Conservation (phyloP, 2,113 vertebrate species). For the Charina bottae region DNA sequence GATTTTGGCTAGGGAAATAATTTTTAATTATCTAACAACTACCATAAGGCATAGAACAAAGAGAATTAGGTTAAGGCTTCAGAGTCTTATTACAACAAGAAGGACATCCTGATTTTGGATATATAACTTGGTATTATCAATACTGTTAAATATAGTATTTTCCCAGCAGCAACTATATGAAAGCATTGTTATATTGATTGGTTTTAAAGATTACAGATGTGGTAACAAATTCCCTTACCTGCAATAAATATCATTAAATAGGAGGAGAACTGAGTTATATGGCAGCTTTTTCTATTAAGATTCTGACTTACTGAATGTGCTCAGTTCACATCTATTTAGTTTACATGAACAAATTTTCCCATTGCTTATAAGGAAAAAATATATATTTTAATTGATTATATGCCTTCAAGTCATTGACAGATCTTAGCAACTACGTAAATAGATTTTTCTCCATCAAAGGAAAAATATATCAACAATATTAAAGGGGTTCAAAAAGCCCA, state of each 20-base stretch:
- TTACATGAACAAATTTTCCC: neutral
- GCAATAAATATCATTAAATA: neutral
- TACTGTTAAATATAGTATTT: neutral
- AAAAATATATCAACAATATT: neutral
- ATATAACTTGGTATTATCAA: neutral
- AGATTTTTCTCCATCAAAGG: neutral
- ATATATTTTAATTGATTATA: neutral
- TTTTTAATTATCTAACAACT: constrained; percentile 1
- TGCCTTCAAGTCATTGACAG: neutral
- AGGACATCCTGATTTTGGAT: neutral
- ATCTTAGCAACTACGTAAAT: neutral
- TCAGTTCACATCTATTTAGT: neutral
- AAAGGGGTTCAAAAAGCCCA: neutral
- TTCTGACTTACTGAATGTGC: neutral
- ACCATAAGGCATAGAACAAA: neutral
- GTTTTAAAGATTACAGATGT: neutral
- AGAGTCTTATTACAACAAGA: neutral
- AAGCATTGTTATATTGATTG: neutral
- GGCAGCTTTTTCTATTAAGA: neutral
- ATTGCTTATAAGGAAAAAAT: neutral
- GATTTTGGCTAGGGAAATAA: neutral
- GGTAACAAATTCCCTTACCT: neutral
- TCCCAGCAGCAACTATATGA: neutral
- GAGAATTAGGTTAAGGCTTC: neutral
- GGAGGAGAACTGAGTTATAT: neutral